These are phyloP conservation scores for Ctenopoma multispine DNA, from an alignment of 2,797 vertebrate species.

Conservation along the genomic window DNA sequence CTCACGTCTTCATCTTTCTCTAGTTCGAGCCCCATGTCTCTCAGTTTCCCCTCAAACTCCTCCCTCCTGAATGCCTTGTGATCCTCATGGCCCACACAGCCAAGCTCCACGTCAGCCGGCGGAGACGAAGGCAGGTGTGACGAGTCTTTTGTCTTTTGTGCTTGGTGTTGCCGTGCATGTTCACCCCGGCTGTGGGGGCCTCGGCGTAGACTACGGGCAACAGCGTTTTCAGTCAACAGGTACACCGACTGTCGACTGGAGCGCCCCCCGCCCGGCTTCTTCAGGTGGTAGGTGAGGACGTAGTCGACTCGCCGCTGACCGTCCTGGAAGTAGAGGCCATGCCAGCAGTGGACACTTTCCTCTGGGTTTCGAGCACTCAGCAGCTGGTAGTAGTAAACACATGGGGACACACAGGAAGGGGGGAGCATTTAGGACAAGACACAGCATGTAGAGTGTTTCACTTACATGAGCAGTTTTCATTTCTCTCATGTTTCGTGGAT, in stretches of 20 bases:
- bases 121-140: background rate
- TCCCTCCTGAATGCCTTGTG: slow-evolving; percentile 90
- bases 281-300: slow-evolving; percentile 92
- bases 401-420: slow-evolving; percentile 41
- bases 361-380: slow-evolving; percentile 90
- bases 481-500: background rate
- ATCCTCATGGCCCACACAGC: slow-evolving; percentile 85
- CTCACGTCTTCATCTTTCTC: slow-evolving; percentile 94
- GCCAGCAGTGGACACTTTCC: slow-evolving; percentile 87
- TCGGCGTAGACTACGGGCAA: slow-evolving; percentile 77
- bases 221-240: slow-evolving; percentile 81
- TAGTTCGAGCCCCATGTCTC: slow-evolving; percentile 93
- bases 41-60: slow-evolving; percentile 92
- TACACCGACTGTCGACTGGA: slow-evolving; percentile 80
- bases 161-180: slow-evolving; percentile 2
- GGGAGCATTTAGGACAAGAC: background rate
- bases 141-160: background rate
- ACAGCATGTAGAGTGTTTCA: background rate
- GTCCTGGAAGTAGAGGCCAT: slow-evolving; percentile 93
- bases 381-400: slow-evolving; percentile 76
- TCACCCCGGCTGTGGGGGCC: slow-evolving; percentile 16
- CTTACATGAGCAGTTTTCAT: background rate
- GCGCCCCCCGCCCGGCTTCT: slow-evolving; percentile 82
- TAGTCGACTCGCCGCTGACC: slow-evolving; percentile 95
- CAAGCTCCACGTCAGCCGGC: slow-evolving; percentile 44